Conservation (phyloP, 2,113 vertebrate species). For the Mormyrus lacerda region DNA sequence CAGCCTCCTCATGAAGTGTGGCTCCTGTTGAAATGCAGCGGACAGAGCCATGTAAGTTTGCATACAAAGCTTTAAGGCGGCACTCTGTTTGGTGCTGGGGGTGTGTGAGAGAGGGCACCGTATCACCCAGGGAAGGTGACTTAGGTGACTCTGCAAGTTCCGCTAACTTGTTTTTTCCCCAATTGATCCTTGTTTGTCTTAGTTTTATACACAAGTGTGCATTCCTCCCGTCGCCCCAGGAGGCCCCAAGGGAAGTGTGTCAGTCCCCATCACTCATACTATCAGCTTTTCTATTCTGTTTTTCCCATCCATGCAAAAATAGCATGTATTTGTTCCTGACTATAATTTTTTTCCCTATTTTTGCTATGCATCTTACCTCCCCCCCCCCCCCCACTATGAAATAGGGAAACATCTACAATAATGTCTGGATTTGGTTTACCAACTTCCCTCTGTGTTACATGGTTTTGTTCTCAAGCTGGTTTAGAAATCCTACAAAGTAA, state of each 20-base stretch:
- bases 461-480: not conserved
- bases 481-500: not conserved
- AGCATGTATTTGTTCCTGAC: not conserved
- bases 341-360: not conserved
- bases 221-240: not conserved
- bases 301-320: not conserved
- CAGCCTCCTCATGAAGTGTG: not conserved
- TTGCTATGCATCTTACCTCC: not conserved
- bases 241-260: not conserved
- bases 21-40: not conserved
- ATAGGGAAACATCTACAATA: not conserved
- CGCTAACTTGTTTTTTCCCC: not conserved
- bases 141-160: not conserved
- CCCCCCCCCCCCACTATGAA: not conserved
- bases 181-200: not conserved
- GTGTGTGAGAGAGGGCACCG: not conserved
- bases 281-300: not conserved
- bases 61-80: not conserved
- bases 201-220: not conserved
- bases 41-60: not conserved
- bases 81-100: not conserved
- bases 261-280: not conserved
- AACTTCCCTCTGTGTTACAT: not conserved
- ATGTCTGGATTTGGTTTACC: not conserved
- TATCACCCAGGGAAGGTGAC: not conserved